Evolutionary conservation across 2,888 invertebrate species (phyloP).

Genomic region (Dynastes grantii): DNA sequence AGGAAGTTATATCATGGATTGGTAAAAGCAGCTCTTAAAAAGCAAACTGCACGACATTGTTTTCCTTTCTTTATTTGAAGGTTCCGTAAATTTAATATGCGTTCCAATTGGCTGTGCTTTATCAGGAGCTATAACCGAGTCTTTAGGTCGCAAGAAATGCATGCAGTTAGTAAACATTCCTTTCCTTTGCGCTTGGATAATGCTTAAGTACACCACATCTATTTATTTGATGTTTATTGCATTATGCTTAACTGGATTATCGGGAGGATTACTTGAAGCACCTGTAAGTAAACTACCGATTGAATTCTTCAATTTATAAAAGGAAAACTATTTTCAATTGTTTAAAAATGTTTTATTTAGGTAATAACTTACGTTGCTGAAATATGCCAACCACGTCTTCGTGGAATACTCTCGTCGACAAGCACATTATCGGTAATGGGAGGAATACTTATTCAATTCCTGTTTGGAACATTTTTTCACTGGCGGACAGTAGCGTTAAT

Average conservation of each 20-base stretch:
- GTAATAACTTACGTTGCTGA: constrained; percentile 89
- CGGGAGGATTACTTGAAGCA: constrained; percentile 86
- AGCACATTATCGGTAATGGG: constrained; percentile 84
- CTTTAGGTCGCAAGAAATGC: constrained; percentile 80
- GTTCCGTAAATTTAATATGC: constrained; percentile 85
- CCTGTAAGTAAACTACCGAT: constrained; percentile 74
- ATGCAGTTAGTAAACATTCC: constrained; percentile 86
- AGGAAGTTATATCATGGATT: constrained; percentile 83
- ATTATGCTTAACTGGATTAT: constrained; percentile 81
- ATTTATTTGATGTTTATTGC: constrained; percentile 80
- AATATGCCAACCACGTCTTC: constrained; percentile 85
- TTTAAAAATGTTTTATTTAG: constrained; percentile 65
- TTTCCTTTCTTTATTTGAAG: constrained; percentile 68
- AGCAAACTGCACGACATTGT: neutral
- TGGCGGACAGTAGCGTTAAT: constrained; percentile 83
- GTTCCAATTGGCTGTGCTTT: constrained; percentile 86
- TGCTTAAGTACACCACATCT: constrained; percentile 79
- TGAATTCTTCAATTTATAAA: too few species aligned
- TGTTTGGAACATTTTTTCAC: constrained; percentile 79
- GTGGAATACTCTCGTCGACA: constrained; percentile 83
- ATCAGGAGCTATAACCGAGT: constrained; percentile 82
- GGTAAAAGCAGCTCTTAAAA: constrained; percentile 71
- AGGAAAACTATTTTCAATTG: too few species aligned
- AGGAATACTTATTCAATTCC: constrained; percentile 84
- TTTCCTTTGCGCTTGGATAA: constrained; percentile 82